Percentiles rank a stretch among this genome's conserved stretches.
phyloP scores from a whole-genome alignment of 92 coral and sea anemone genomes.

The Phenganax marumi region DNA sequence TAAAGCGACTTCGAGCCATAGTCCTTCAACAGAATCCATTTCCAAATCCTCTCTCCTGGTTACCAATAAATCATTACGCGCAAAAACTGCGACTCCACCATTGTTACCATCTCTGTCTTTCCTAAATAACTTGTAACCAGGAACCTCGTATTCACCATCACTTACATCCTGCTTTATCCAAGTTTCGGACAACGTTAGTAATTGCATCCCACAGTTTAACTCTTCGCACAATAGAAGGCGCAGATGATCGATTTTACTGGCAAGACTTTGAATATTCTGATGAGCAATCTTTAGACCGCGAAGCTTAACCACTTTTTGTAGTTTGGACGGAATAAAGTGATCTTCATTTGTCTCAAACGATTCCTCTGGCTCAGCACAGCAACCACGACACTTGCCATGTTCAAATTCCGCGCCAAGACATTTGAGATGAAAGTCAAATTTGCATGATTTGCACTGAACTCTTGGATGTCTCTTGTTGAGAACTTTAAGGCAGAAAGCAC shows the following conservation, averaged over 20 bases:
- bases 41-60: conserved; percentile 54
- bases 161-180: conserved; percentile 46
- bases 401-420: conserved; percentile 46
- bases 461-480: conserved; percentile 32
- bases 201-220: conserved; percentile 9
- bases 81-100: conserved; percentile 61
- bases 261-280: conserved; percentile 17
- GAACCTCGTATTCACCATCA: conserved; percentile 47
- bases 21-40: conserved; percentile 35
- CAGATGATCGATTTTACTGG: conserved; percentile 9
- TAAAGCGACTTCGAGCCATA: conserved; percentile 50
- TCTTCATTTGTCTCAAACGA: neutral
- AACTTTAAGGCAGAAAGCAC: conserved; percentile 31
- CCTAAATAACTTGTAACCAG: conserved; percentile 47
- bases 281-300: conserved; percentile 34
- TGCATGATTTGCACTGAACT: conserved; percentile 33
- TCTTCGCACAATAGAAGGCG: conserved; percentile 1
- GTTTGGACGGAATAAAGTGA: conserved; percentile 7
- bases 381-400: neutral
- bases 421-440: conserved; percentile 29
- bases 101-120: conserved; percentile 47
- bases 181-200: conserved; percentile 14
- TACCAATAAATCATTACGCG: conserved; percentile 35
- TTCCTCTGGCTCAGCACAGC: neutral
- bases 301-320: conserved; percentile 43